Conservation (phyloP, 2,113 vertebrate species). For the Carettochelys insculpta region DNA sequence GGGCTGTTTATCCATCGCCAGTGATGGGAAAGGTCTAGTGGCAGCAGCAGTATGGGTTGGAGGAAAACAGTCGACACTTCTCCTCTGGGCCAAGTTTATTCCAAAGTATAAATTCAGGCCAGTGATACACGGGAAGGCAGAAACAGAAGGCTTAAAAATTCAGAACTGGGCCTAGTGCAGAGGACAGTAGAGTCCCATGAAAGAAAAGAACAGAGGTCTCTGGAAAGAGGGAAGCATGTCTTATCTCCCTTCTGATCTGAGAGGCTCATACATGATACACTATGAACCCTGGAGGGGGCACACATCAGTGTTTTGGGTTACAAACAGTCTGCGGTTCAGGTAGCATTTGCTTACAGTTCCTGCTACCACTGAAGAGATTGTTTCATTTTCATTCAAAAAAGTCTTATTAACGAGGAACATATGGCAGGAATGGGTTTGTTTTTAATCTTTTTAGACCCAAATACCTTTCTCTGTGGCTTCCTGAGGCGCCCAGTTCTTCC, state of each 20-base stretch:
- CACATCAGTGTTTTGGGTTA: neutral
- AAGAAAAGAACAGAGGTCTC: constrained; percentile 37
- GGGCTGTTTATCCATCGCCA: neutral
- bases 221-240: neutral
- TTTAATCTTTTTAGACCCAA: neutral
- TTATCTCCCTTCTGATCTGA: neutral
- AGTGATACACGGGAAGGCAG: neutral
- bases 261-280: neutral
- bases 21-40: neutral
- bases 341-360: neutral
- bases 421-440: neutral
- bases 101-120: neutral
- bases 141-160: neutral
- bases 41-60: neutral
- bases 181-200: neutral
- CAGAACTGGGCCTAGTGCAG: neutral
- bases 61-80: neutral
- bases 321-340: neutral
- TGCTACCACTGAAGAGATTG: neutral
- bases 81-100: neutral
- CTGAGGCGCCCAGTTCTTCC: neutral
- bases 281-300: neutral
- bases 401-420: neutral
- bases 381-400: neutral
- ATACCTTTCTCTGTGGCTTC: neutral